Evolutionary conservation across 2,797 vertebrate genomes (phyloP), one percentile per base, ranked within the genome.

Genomic region (Lacerta viridis): DNA sequence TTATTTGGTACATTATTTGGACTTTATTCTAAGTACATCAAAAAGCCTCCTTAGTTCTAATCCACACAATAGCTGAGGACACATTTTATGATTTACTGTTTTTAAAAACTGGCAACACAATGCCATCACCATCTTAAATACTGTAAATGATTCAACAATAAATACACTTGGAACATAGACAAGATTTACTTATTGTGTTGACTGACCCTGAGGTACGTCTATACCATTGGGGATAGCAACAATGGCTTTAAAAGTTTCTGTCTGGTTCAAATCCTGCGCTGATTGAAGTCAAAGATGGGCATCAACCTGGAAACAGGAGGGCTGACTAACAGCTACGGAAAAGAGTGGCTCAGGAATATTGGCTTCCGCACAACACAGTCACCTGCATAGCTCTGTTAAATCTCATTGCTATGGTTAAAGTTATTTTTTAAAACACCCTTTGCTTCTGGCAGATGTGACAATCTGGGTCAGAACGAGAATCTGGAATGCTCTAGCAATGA

Each of bases 381-480:
- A 20, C 2, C 43, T 86, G 20, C 23, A 36, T 27, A 71, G n/a
- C 29, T 55, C n/a, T 86, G 43, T 23, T 77, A 43, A 7, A 23
- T 29, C 29, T 20, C 59, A 61, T 64, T 23, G 23, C 33, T 17
- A 15, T 76, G 72, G 27, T 55, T 55, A 55, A 55, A 25, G 36
- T 27, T n/a, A 27, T 27, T 78, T 36, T 83, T 90, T 80, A 91
- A 83, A 55, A 84, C 50, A 90, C 66, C 17, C 81, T 91, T 0
- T 0, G 87, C 87, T 92, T 87, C 93, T 87, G 93, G 88, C 55
- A 10, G 2, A 59, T 93, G 87, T 89, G 89, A 95, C 94, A 89
- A 27, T 88, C 29, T 78, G 84, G 79, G 77, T 89, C 83, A 91
- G 85, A 90, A 72, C 36, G 41, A 87, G 90, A 86, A 81, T 83